These are phyloP conservation scores for Scaptodrosophila latifasciaeformis DNA, from an alignment of 2,888 invertebrate species.

Conservation along the genomic window DNA sequence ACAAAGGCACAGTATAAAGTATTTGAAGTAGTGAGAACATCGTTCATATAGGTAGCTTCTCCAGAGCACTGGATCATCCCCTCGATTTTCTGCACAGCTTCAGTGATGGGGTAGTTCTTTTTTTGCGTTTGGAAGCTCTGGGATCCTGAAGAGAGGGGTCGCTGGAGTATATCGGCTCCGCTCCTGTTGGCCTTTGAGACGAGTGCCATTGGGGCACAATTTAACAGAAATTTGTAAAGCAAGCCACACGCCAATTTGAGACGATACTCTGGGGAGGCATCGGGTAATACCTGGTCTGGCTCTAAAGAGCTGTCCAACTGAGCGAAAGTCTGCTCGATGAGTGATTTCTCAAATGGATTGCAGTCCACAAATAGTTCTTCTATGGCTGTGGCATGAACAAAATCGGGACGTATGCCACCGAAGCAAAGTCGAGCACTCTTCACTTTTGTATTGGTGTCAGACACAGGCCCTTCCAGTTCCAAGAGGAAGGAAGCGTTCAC, in stretches of 20 bases:
- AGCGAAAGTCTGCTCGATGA: slow-evolving; percentile 75
- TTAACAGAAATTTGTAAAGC: slow-evolving; percentile 85
- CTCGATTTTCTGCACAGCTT: slow-evolving; percentile 85
- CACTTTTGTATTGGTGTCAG: slow-evolving; percentile 71
- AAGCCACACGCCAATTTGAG: slow-evolving; percentile 83
- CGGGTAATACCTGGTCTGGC: slow-evolving; percentile 80
- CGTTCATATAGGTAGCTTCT: slow-evolving; percentile 86
- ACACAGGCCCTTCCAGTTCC: no score
- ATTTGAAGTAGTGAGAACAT: slow-evolving; percentile 80
- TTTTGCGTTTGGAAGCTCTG: slow-evolving; percentile 84
- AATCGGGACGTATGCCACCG: slow-evolving; percentile 79
- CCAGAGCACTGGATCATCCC: slow-evolving; percentile 82
- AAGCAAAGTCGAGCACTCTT: slow-evolving; percentile 78
- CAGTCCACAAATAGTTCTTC: slow-evolving; percentile 76
- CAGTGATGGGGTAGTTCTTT: slow-evolving; percentile 83
- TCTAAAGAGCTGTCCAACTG: slow-evolving; percentile 79
- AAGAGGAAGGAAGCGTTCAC: slow-evolving; percentile 85
- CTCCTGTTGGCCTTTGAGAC: slow-evolving; percentile 76
- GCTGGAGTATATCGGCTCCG: slow-evolving; percentile 78
- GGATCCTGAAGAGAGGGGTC: slow-evolving; percentile 81
- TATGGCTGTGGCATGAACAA: slow-evolving; percentile 78
- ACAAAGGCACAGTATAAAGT: slow-evolving; percentile 82
- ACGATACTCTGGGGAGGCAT: slow-evolving; percentile 82
- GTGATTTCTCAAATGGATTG: slow-evolving; percentile 74
- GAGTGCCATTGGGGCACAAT: slow-evolving; percentile 77